These are phyloP conservation scores for Ypsolopha sequella DNA, from an alignment of 2,888 invertebrate species.

Conservation along the genomic window DNA sequence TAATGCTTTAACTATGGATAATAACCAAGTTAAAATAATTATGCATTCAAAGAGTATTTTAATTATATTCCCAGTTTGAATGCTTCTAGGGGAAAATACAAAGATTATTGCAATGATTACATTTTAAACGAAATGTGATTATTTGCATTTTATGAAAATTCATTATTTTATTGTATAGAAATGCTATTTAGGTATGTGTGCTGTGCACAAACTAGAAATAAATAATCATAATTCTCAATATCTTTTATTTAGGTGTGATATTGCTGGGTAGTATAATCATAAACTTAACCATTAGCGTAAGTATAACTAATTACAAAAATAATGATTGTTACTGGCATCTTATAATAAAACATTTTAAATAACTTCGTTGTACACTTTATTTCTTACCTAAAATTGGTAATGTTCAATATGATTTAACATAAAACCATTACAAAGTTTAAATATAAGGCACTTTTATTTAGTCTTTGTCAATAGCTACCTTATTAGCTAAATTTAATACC, in stretches of 20 bases:
- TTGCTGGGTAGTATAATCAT: too few species aligned
- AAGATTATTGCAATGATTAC: constrained; percentile 5
- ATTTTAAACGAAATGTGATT: neutral
- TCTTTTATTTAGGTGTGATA: too few species aligned
- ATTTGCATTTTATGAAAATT: constrained; percentile 6
- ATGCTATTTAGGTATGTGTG: neutral
- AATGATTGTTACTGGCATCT: neutral
- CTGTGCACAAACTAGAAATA: too few species aligned
- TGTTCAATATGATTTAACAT: constrained; percentile 27
- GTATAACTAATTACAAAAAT: neutral
- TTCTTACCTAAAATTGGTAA: constrained; percentile 19
- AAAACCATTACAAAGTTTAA: neutral
- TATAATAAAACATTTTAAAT: neutral
- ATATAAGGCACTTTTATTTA: neutral
- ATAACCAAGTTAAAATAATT: constrained; percentile 3
- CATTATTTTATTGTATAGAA: neutral
- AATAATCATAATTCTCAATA: too few species aligned
- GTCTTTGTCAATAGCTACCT: too few species aligned
- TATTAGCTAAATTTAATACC: too few species aligned
- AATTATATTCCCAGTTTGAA: constrained; percentile 54
- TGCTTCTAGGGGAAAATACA: constrained; percentile 20
- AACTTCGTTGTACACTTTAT: constrained; percentile 3
- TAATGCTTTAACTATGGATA: neutral
- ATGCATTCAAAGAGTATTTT: constrained; percentile 61
- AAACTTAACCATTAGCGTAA: too few species aligned